Evolutionary conservation across 64 coral and sea anemone genomes (phyloP), one percentile per base, ranked within the genome.

Genomic region (Montipora capricornis): DNA sequence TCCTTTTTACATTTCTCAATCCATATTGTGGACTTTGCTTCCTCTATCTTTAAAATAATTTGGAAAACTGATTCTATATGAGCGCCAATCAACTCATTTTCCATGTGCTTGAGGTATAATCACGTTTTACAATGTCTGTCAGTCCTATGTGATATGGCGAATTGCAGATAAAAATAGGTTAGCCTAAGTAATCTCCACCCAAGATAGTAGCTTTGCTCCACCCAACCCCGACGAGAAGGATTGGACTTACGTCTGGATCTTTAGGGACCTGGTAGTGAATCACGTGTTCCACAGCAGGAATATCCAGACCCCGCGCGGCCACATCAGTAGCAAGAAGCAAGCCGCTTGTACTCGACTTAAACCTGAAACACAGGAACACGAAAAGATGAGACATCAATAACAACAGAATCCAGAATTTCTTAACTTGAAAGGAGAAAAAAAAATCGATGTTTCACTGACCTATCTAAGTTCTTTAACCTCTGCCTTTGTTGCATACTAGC

Each of bases 401-500:
- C 12, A 68, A 17, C 12, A 12, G 12, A 0, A 16, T 0, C 14
- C 3, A 20, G 64, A 16, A 12, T 68, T 68, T 68, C 12, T 5
- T 16, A n/a, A 20, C 19, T 22, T 48, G 4, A 8, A 6, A 48
- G 51, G 1, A 37, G 1, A 48, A 73, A 49, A 4, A 9, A 82
- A 26, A 67, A 83, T 16, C 16, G n/a, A 47, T 44, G 81, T 29
- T 59, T 4, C 9, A 84, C 47, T 62, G 51, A 79, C 98, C 98
- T 96, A 68, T 99, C 98, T 1, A 99, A 73, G 71, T 99, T 99
- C 75, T 99, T 99, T 3, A 99, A 82, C 77, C 98, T 70, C 57
- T 99, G 98, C 74, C 95, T 94, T 73, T 99, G 98, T 58, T 99
- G 98, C 95, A 99, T 99, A 8, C 81, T 94, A 17, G 98, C 95